Percentiles rank a stretch among this genome's conserved stretches.
Conservation (phyloP, 35 echinoderm and acorn worm genomes). For the Stichopus chloronotus region DNA sequence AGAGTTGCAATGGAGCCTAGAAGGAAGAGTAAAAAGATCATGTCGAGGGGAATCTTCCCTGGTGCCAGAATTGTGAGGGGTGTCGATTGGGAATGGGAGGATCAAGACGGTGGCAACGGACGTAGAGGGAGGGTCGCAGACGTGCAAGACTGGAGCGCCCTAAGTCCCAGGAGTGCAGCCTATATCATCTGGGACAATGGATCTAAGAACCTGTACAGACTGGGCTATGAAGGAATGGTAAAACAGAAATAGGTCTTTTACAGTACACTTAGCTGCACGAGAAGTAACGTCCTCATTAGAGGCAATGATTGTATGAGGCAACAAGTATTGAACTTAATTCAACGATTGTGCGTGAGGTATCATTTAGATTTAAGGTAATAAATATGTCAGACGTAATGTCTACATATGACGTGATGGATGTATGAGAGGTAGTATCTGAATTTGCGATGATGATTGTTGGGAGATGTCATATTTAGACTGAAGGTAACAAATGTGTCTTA, state of each 20-base stretch:
- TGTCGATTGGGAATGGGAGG: slow-evolving; percentile 99
- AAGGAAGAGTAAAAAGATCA: slow-evolving; percentile 98
- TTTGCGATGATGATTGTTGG: too few relatives aligned
- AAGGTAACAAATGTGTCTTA: too few relatives aligned
- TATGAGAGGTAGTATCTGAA: too few relatives aligned
- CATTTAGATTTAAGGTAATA: too few relatives aligned
- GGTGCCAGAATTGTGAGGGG: slow-evolving; percentile 93
- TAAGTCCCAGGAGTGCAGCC: slow-evolving; percentile 92
- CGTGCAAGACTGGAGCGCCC: slow-evolving; percentile 97
- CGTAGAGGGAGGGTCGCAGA: slow-evolving; percentile 91
- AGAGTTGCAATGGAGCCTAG: slow-evolving; percentile 93
- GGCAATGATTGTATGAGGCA: too few relatives aligned
- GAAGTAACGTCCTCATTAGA: neutral
- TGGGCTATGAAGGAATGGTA: slow-evolving; percentile 99
- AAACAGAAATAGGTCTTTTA: neutral
- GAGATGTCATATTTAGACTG: too few relatives aligned
- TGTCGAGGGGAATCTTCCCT: slow-evolving; percentile 92
- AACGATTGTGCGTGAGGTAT: too few relatives aligned
- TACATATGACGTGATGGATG: too few relatives aligned
- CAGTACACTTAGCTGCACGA: neutral
- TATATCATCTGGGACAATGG: slow-evolving; percentile 99
- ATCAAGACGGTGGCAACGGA: slow-evolving; percentile 95
- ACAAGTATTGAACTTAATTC: too few relatives aligned
- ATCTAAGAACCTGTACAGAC: slow-evolving; percentile 93
- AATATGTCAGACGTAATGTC: too few relatives aligned